Conservation (phyloP, 2,113 vertebrate species). For the Isichthys henryi region DNA sequence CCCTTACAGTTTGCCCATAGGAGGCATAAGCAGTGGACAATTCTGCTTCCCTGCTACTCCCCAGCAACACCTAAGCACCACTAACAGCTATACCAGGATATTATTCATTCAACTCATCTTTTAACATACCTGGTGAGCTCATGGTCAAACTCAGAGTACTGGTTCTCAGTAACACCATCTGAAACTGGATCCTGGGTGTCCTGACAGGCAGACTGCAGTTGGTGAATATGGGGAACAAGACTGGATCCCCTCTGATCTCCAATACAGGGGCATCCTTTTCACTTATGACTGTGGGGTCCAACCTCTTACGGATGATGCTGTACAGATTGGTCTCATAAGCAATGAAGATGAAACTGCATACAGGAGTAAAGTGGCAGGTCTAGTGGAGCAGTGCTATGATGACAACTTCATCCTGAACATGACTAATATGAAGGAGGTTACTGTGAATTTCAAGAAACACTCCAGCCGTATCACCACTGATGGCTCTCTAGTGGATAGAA, state of each 20-base stretch:
- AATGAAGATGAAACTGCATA: not conserved
- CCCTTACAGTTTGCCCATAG: not conserved
- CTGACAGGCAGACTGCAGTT: not conserved
- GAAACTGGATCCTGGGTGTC: not conserved
- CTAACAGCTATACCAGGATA: not conserved
- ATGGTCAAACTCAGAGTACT: not conserved
- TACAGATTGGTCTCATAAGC: not conserved
- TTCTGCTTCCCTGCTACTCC: not conserved
- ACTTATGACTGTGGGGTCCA: not conserved
- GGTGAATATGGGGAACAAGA: not conserved
- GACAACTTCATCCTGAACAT: not conserved
- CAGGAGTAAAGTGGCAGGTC: not conserved
- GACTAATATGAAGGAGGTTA: not conserved
- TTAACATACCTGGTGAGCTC: not conserved
- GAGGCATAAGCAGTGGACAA: not conserved
- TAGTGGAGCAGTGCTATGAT: not conserved
- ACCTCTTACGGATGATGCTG: not conserved
- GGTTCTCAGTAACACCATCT: not conserved
- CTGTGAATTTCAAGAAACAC: not conserved
- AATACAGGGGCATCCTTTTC: not conserved
- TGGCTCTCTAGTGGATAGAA: not conserved
- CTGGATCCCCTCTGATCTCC: not conserved
- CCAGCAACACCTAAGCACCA: not conserved
- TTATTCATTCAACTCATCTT: not conserved
- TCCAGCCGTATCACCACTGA: not conserved